Evolutionary conservation across 2,113 vertebrate species (phyloP), one percentile per base, ranked within the genome.

Genomic region (Rynchops niger): DNA sequence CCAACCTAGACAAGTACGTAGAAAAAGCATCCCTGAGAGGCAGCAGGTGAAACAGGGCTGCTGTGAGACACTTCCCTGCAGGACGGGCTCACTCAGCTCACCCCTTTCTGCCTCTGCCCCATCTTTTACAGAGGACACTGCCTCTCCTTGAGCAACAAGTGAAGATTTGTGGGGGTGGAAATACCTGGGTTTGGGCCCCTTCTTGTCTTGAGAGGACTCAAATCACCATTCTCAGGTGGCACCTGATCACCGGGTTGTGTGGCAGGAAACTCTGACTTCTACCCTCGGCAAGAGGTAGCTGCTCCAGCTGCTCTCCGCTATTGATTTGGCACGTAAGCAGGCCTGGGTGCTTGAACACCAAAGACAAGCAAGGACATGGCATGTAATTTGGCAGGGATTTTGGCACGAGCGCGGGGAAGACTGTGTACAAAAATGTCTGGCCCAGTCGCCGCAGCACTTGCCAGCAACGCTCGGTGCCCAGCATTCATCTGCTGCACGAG

Each of bases 381-480:
- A 1, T 23, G 52, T 45, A 55, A 71, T 52, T 86, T 86, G 89
- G 79, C 89, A 83, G 71, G 38, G 52, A 45, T 58, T 88, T 86
- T 88, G 91, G 91, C 91, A 82, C 0, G 4, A 85, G 52, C 3
- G 4, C 2, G 29, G 56, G 58, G 78, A 92, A 94, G 73, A 17
- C 58, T 19, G 2, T 30, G 83, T 43, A 67, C 47, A 42, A 13
- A 42, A 45, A 47, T 9, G 82, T 70, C 91, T 83, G 76, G 86
- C 79, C 74, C 61, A 45, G 56, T n/a, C 2, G 3, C 30, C 2
- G 9, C 40, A 55, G 73, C 20, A 6, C 27, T 89, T 86, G 73
- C 69, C 82, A 90, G 70, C 0, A 0, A 27, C 0, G 1, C 43
- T 78, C 2, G 2, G 47, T 50, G 56, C 71, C 52, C 4, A 4